These are phyloP conservation scores for Lamprotornis superbus DNA, from an alignment of 2,113 vertebrate genomes.

Conservation along the genomic window DNA sequence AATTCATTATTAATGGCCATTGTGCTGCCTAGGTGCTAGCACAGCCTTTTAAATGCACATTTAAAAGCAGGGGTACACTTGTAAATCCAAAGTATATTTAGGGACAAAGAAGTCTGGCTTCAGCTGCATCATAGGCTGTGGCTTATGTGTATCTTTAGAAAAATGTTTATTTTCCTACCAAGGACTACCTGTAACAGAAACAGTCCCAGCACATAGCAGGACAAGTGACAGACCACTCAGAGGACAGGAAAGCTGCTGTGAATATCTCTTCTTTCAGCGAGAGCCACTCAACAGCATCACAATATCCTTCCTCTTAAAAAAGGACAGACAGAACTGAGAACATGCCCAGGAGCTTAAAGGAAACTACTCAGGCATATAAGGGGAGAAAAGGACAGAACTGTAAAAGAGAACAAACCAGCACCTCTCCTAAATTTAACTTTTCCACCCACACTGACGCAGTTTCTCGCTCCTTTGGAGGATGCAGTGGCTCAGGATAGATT, in stretches of 20 bases:
- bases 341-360: background rate
- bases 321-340: background rate
- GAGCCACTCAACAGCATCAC: background rate
- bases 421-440: constrained; percentile 21
- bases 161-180: background rate
- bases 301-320: background rate
- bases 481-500: background rate
- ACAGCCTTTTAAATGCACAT: background rate
- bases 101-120: background rate
- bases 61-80: background rate
- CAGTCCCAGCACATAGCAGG: background rate
- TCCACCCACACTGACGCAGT: background rate
- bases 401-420: background rate
- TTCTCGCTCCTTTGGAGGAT: background rate
- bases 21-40: background rate
- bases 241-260: background rate
- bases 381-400: background rate
- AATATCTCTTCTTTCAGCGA: background rate
- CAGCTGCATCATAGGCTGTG: background rate
- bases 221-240: background rate
- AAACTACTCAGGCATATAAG: background rate
- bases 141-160: background rate
- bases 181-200: background rate
- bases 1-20: constrained; percentile 10
- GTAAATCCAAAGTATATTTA: background rate